Conservation (phyloP, 2,113 vertebrate genomes). For the Argyrosomus japonicus region DNA sequence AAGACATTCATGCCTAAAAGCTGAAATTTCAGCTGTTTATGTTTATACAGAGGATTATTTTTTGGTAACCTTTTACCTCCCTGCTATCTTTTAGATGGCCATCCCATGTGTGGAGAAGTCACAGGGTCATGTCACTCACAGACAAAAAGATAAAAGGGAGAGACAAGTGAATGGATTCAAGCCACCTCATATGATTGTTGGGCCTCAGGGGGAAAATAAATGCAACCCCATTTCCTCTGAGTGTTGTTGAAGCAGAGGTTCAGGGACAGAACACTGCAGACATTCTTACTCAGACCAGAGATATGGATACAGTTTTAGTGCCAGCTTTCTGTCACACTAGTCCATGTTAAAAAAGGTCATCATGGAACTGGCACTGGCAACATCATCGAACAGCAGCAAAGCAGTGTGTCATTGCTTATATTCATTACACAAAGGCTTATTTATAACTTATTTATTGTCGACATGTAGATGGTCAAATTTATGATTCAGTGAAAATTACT, state of each 20-base stretch:
- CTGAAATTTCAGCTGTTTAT: background rate
- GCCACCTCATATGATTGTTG: background rate
- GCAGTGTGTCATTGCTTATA: background rate
- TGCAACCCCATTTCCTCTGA: background rate
- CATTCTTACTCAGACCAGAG: background rate
- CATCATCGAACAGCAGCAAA: background rate
- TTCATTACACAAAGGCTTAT: constrained; percentile 6
- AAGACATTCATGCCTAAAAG: background rate
- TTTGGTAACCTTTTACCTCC: constrained; percentile 7
- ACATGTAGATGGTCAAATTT: background rate
- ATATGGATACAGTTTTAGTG: background rate
- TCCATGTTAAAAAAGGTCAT: background rate
- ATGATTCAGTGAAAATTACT: background rate
- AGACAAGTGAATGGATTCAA: background rate
- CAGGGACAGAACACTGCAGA: constrained; percentile 9
- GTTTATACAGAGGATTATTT: background rate
- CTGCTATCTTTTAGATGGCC: constrained; percentile 3
- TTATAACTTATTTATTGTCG: background rate
- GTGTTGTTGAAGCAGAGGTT: background rate
- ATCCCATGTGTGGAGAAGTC: constrained; percentile 10
- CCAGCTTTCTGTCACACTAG: background rate
- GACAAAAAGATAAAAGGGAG: background rate
- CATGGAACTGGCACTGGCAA: constrained; percentile 10
- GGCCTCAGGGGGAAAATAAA: background rate
- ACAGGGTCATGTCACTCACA: background rate